These are phyloP conservation scores for Ageneiosus marmoratus DNA, from an alignment of 2,113 vertebrate genomes.

Conservation along the genomic window DNA sequence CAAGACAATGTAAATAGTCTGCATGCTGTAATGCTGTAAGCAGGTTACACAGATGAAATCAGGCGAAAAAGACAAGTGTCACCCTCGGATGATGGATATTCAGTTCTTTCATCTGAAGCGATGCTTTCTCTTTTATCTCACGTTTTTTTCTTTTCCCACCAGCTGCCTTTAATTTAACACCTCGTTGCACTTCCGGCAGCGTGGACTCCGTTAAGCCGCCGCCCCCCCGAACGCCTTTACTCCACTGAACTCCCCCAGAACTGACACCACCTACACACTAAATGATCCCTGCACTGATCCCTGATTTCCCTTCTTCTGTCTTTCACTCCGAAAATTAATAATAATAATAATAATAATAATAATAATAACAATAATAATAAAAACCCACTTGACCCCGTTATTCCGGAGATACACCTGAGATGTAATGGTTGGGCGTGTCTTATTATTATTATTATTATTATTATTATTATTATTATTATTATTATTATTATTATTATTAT, in stretches of 20 bases:
- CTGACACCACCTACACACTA: slow-evolving; percentile 78
- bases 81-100: slow-evolving; percentile 4
- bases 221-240: slow-evolving; percentile 54
- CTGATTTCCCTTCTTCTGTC: slow-evolving; percentile 50
- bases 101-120: slow-evolving; percentile 58
- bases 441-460: background rate
- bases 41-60: background rate
- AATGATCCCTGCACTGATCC: slow-evolving; percentile 72
- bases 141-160: slow-evolving; percentile 65
- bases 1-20: no score
- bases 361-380: no score
- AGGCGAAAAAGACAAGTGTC: background rate
- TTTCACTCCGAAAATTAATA: no score
- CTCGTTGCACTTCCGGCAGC: slow-evolving; percentile 81
- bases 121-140: slow-evolving; percentile 19
- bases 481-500: slow-evolving; percentile 11
- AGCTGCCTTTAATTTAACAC: slow-evolving; percentile 83
- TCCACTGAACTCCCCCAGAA: slow-evolving; percentile 71
- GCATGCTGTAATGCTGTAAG: background rate
- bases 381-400: background rate
- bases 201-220: slow-evolving; percentile 74
- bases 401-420: background rate
- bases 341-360: no score
- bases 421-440: no score
- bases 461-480: background rate